Evolutionary conservation across 2,888 invertebrate species (phyloP).

Genomic region (Hemithea aestivaria): DNA sequence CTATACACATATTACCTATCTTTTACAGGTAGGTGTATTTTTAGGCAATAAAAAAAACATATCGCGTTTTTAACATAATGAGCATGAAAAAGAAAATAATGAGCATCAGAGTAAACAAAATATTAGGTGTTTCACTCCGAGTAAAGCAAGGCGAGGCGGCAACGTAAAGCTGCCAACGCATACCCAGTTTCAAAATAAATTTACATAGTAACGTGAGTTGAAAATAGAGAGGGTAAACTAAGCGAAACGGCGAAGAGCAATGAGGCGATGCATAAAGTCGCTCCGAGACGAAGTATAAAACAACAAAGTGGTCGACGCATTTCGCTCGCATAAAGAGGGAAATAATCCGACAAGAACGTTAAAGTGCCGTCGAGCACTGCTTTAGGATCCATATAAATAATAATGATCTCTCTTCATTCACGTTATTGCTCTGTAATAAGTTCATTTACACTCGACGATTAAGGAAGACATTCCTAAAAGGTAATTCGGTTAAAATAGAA

Average conservation of each 20-base stretch:
- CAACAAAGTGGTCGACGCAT: conserved; percentile 76
- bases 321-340: conserved; percentile 63
- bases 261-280: conserved; percentile 74
- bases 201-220: conserved; percentile 72
- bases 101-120: conserved; percentile 1
- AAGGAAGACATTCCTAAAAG: conserved; percentile 25
- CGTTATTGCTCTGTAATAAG: conserved; percentile 46
- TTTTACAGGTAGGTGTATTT: too few species aligned
- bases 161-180: conserved; percentile 39
- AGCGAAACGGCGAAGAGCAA: conserved; percentile 74
- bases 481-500: conserved; percentile 27
- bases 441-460: conserved; percentile 27
- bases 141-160: conserved; percentile 25
- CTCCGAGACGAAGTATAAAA: conserved; percentile 73
- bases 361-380: conserved; percentile 57
- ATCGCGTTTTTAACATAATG: too few species aligned
- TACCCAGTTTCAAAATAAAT: conserved; percentile 58
- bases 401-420: conserved; percentile 60
- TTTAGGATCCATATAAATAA: conserved; percentile 62
- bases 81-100: too few species aligned
- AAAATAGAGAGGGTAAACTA: conserved; percentile 72
- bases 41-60: too few species aligned
- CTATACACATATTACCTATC: too few species aligned
- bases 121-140: conserved; percentile 10
- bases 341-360: conserved; percentile 66